Evolutionary conservation across 2,888 invertebrate species (phyloP).

Genomic region (Andricus quercusramuli): DNA sequence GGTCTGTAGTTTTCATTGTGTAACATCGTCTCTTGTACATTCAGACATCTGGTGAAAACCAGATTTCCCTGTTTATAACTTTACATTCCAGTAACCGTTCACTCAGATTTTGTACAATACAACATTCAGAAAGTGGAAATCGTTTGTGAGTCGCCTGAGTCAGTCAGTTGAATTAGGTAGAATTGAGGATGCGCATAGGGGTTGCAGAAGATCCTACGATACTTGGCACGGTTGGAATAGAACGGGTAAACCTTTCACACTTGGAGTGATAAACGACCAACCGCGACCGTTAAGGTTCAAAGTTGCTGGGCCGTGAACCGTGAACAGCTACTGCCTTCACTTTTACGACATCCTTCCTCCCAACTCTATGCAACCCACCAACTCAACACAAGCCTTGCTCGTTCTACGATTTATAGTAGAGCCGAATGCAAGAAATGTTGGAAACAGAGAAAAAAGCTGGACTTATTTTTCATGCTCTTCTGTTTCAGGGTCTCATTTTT

Average conservation of each 20-base stretch:
- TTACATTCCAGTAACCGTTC: not conserved
- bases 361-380: constrained; percentile 13
- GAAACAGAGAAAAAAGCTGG: too few species aligned
- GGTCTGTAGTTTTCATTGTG: too few species aligned
- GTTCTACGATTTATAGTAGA: constrained; percentile 7
- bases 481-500: too few species aligned
- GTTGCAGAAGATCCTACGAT: constrained; percentile 1
- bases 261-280: constrained; percentile 69
- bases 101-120: not conserved
- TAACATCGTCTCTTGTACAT: too few species aligned
- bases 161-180: constrained; percentile 3
- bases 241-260: constrained; percentile 62
- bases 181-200: not conserved
- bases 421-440: not conserved
- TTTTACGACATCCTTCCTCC: constrained; percentile 64
- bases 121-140: not conserved
- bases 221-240: constrained; percentile 20
- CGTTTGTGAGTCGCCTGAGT: not conserved
- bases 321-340: constrained; percentile 55
- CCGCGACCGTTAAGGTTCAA: constrained; percentile 59
- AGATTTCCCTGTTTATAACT: too few species aligned
- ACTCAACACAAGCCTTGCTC: constrained; percentile 17
- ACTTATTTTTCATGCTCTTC: too few species aligned
- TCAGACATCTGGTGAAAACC: too few species aligned
- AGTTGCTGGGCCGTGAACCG: constrained; percentile 63